Evolutionary conservation across 2,797 vertebrate species (phyloP), one percentile per base, ranked within the genome.

Genomic region (Liparis tanakae): DNA sequence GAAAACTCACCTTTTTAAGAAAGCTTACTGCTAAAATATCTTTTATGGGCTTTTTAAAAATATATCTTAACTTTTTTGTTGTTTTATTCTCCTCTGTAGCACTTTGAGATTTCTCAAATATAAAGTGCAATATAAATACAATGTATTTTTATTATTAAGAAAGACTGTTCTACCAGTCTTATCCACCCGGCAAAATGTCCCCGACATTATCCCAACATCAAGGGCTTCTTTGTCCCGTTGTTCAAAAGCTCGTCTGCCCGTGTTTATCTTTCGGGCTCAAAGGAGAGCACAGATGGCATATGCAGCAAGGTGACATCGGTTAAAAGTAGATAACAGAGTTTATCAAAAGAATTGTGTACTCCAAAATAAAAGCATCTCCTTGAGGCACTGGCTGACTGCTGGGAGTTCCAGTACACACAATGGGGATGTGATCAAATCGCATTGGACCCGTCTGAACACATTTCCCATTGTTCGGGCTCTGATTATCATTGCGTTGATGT

Each of bases 141-240:
- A n/a, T n/a, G n/a, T n/a, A n/a, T n/a, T n/a, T n/a, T n/a, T n/a
- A n/a, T n/a, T n/a, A n/a, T n/a, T n/a, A n/a, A n/a, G n/a, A n/a
- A n/a, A n/a, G n/a, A n/a, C n/a, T n/a, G 74, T 79, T 58, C 72
- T 44, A 30, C 44, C 39, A 0, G 67, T 82, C 71, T 57, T 86
- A 75, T 80, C 74, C 22, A 25, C 63, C 67, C 55, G 1, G 12
- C 74, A 60, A 73, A 72, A 84, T 76, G 76, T 79, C 56, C 51
- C 81, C 79, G 89, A 90, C 78, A 83, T 85, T 80, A 57, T 74
- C 76, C 82, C 76, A 55, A 75, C 90, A 87, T 84, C 76, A 81
- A 85, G 74, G 59, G 82, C 74, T 86, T 87, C 78, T 83, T 87
- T 36, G 70, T 76, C 36, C 78, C 18, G 44, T 43, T 14, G 57